Percentiles rank a stretch among this genome's conserved stretches.
Evolutionary conservation across 1,140 invertebrate species (phyloP).

Genomic region (Calosoma granatense): DNA sequence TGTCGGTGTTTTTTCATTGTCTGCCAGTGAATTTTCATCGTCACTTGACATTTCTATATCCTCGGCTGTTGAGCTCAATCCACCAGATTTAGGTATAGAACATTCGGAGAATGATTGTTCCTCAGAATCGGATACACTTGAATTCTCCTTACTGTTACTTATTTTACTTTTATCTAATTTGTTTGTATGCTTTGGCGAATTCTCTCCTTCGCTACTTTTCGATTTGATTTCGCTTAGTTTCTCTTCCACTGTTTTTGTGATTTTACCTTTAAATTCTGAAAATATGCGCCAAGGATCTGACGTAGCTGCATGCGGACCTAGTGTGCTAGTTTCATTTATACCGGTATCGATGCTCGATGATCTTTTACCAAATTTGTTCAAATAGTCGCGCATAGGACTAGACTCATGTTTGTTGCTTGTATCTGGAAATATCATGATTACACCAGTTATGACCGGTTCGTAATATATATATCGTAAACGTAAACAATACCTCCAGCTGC

Average conservation of each 20-base stretch:
- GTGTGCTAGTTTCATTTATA: background rate
- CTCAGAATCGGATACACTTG: conserved; percentile 48
- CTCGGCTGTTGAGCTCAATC: conserved; percentile 31
- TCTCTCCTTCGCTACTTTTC: conserved; percentile 26
- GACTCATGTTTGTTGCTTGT: conserved; percentile 10
- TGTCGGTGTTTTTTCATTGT: conserved; percentile 22
- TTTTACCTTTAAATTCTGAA: conserved; percentile 42
- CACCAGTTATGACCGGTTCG: too few species aligned
- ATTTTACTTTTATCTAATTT: conserved; percentile 30
- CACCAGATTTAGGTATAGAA: conserved; percentile 32
- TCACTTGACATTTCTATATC: conserved; percentile 34
- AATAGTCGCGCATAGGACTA: conserved; percentile 25
- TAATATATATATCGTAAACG: too few species aligned
- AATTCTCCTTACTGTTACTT: conserved; percentile 38
- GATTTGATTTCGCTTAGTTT: conserved; percentile 48
- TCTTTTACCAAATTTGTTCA: conserved; percentile 30
- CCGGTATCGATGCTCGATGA: conserved; percentile 36
- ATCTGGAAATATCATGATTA: background rate
- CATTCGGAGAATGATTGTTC: conserved; percentile 33
- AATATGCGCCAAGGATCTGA: conserved; percentile 45
- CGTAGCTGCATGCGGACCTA: conserved; percentile 17
- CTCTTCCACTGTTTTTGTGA: conserved; percentile 54
- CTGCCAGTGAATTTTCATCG: conserved; percentile 28
- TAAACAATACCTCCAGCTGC: background rate
- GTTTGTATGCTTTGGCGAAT: conserved; percentile 26